phyloP scores from a whole-genome alignment of 2,113 vertebrate species.

The Thomomys bottae region DNA sequence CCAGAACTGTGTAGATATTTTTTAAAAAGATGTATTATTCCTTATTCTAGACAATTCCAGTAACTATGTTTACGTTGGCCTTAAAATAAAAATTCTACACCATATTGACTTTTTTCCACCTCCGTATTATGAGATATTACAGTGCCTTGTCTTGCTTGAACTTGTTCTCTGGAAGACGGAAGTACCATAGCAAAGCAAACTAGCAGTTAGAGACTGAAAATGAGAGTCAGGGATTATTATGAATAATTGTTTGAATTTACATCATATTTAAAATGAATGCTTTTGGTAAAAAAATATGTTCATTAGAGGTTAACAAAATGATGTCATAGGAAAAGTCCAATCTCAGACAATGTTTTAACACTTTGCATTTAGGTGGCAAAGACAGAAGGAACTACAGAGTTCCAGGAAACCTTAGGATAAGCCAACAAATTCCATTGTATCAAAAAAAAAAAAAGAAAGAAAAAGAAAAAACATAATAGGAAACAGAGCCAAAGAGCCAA shows the following conservation, averaged over 20 bases:
- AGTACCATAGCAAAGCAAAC: neutral
- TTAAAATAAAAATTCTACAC: constrained; percentile 65
- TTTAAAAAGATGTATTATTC: constrained; percentile 57
- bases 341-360: neutral
- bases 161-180: constrained; percentile 43
- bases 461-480: neutral
- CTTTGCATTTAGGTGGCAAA: constrained; percentile 44
- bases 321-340: constrained; percentile 47
- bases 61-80: constrained; percentile 67
- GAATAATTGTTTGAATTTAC: constrained; percentile 51
- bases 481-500: neutral
- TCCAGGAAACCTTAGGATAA: neutral
- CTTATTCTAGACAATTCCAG: constrained; percentile 62
- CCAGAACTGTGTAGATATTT: constrained; percentile 40
- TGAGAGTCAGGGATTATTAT: constrained; percentile 16
- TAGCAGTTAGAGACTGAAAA: neutral
- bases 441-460: neutral
- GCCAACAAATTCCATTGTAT: neutral
- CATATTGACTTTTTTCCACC: constrained; percentile 26
- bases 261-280: constrained; percentile 43
- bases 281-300: neutral
- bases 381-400: neutral
- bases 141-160: constrained; percentile 4
- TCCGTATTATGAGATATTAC: neutral
- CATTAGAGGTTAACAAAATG: constrained; percentile 53